Evolutionary conservation across 2,113 vertebrate genomes (phyloP), one percentile per base, ranked within the genome.

Genomic region (Panurus biarmicus): DNA sequence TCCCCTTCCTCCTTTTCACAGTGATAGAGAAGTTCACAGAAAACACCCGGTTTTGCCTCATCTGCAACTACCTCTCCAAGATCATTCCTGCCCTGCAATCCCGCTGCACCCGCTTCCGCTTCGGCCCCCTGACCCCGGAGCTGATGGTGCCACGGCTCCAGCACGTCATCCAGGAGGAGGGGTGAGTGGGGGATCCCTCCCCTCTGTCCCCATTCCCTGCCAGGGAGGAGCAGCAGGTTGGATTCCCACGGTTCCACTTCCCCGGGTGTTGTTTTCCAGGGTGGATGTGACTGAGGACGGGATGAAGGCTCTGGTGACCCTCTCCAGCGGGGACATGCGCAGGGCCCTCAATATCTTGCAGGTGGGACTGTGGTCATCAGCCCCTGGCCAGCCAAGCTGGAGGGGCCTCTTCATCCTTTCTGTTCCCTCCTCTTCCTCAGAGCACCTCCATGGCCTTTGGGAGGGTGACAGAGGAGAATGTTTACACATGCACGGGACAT

Each of bases 11-110:
- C 7, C 35, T 42, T 36, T 74, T 35, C 4, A 62, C 97, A 99
- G 99, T 99, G 84, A 99, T 99, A 9, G 99, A 99, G 96, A 99
- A 99, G 93, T 99, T 98, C 96, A 99, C 99, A 0, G 99, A 99
- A 94, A 99, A 99, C 96, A 99, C 99, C 17, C 97, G 99, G 1
- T 99, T 99, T 61, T 99, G 99, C 93, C 97, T 99, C 86, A 99
- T 99, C 97, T 98, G 99, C 94, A 99, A 99, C 97, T 99, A 99
- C 96, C 98, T 99, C 75, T 99, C 99, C 66, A 99, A 99, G 98
- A 99, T 99, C 98, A 99, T 99, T 97, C 99, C 99, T 0, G 99
- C 99, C 8, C 95, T 99, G 95, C 99, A 99, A 93, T 99, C 99
- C 9, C 98, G 99, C 61, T 99, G 99, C 97, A 99, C 99, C 0